Evolutionary conservation across 2,113 vertebrate species (phyloP).

Genomic region (Sorex fumeus): DNA sequence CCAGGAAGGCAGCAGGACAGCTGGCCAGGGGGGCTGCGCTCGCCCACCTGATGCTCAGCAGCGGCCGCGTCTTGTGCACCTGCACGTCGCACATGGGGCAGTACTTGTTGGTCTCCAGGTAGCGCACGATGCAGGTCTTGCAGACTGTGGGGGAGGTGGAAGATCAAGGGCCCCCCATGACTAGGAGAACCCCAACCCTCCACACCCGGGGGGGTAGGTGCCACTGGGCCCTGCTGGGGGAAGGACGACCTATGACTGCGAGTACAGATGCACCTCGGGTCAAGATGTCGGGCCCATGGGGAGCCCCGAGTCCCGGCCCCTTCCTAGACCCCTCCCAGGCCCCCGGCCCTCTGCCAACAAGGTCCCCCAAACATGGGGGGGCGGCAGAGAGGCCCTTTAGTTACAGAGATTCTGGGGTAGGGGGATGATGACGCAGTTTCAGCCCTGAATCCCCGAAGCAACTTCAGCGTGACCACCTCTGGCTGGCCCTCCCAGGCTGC

Average conservation of each 20-base stretch:
- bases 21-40: fast-evolving
- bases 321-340: background rate
- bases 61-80: slow-evolving; percentile 95
- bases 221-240: too few relatives aligned
- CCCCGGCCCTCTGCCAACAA: background rate
- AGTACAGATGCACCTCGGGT: background rate
- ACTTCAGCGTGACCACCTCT: background rate
- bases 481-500: background rate
- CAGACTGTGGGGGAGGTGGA: slow-evolving; percentile 88
- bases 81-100: slow-evolving; percentile 97
- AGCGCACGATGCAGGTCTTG: slow-evolving; percentile 97
- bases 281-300: background rate
- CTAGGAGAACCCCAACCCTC: background rate
- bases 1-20: background rate
- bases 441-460: background rate
- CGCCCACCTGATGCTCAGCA: slow-evolving; percentile 95
- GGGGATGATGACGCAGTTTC: background rate
- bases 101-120: slow-evolving; percentile 97
- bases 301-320: background rate
- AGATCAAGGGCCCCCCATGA: slow-evolving; percentile 25
- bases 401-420: background rate
- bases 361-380: background rate
- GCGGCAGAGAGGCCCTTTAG: background rate
- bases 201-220: too few relatives aligned
- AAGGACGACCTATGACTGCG: background rate